These are phyloP conservation scores for Temnothorax rugatulus DNA, from an alignment of 2,888 invertebrate genomes.

Conservation along the genomic window DNA sequence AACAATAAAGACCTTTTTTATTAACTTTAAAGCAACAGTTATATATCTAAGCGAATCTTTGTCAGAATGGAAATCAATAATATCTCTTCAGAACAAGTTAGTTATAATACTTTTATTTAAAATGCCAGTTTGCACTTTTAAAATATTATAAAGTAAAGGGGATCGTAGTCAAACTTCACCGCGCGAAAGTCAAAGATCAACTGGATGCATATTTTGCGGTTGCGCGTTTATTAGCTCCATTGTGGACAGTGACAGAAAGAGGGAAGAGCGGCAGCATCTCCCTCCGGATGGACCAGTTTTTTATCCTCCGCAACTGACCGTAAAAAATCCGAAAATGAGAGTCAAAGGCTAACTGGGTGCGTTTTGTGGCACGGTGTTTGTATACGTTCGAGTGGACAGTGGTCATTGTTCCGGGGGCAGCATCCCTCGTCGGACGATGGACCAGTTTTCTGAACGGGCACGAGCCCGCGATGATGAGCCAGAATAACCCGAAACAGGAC, in stretches of 20 bases:
- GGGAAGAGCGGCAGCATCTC: conserved; percentile 63
- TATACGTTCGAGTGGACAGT: conserved; percentile 81
- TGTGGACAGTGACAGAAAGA: conserved; percentile 72
- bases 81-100: not conserved
- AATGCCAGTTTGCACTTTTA: not conserved
- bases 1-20: not conserved
- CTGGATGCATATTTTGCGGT: conserved; percentile 75
- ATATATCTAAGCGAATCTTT: not conserved
- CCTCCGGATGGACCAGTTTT: conserved; percentile 70
- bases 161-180: conserved; percentile 27
- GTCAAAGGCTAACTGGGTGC: conserved; percentile 80
- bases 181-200: conserved; percentile 77
- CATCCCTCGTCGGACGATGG: conserved; percentile 82
- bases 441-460: conserved; percentile 78
- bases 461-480: conserved; percentile 55
- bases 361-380: conserved; percentile 80
- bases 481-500: conserved; percentile 73
- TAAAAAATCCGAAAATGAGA: conserved; percentile 63
- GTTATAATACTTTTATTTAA: not conserved
- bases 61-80: not conserved
- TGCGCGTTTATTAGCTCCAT: conserved; percentile 66
- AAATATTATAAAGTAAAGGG: conserved; percentile 21
- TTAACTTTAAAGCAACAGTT: not conserved
- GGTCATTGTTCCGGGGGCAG: conserved; percentile 79
- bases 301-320: conserved; percentile 63